Percentiles rank a stretch among this genome's conserved stretches.
Evolutionary conservation across 2,888 invertebrate species (phyloP).

Genomic region (Watsonalla binaria): DNA sequence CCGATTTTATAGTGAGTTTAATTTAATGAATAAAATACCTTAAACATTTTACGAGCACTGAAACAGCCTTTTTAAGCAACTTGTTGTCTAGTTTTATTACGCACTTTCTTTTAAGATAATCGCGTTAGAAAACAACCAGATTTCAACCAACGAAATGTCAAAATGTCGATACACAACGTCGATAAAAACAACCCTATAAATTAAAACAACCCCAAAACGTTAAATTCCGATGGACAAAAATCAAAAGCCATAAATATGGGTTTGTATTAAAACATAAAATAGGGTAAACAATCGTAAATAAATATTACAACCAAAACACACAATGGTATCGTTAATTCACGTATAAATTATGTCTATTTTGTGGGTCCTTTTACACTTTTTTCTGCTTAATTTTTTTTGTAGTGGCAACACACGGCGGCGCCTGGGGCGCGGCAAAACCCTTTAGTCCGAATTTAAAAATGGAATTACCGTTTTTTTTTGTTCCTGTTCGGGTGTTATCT

Average conservation of each 20-base stretch:
- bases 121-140: conserved; percentile 12
- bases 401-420: conserved; percentile 56
- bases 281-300: conserved; percentile 78
- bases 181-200: conserved; percentile 56
- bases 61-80: not conserved
- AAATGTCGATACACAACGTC: conserved; percentile 28
- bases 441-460: conserved; percentile 61
- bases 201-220: conserved; percentile 47
- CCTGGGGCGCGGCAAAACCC: conserved; percentile 66
- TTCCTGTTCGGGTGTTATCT: conserved; percentile 27
- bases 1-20: conserved; percentile 16
- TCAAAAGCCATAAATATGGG: conserved; percentile 61
- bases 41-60: conserved; percentile 1
- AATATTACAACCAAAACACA: conserved; percentile 71
- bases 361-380: conserved; percentile 71
- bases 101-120: conserved; percentile 4
- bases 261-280: conserved; percentile 77
- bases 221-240: conserved; percentile 49
- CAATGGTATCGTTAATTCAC: conserved; percentile 69
- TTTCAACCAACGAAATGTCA: conserved; percentile 36
- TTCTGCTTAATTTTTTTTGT: conserved; percentile 55
- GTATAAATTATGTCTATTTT: conserved; percentile 73
- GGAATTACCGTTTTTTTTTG: conserved; percentile 21
- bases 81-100: not conserved
- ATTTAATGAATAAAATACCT: not conserved